Evolutionary conservation across 1,140 invertebrate genomes (phyloP).

Genomic region (Nasonia giraulti): DNA sequence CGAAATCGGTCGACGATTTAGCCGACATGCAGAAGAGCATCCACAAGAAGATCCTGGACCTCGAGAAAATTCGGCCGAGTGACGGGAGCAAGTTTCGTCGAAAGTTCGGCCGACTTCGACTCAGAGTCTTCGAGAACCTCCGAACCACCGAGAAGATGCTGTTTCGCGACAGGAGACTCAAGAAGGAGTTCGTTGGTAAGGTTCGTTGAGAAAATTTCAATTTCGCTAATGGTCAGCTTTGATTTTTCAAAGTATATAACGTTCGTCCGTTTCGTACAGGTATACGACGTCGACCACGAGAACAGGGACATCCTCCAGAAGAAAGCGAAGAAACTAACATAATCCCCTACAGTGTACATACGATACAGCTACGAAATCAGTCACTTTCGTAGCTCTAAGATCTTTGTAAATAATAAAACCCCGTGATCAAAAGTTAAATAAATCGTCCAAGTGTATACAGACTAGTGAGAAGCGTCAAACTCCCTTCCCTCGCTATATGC

Average conservation of each 20-base stretch:
- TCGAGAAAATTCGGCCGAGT: constrained; percentile 48
- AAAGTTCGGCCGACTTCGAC: constrained; percentile 56
- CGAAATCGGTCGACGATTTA: constrained; percentile 54
- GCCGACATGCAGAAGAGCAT: constrained; percentile 52
- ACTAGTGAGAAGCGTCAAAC: too few species aligned
- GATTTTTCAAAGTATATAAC: too few species aligned
- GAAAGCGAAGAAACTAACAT: constrained; percentile 48
- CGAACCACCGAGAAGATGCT: constrained; percentile 56
- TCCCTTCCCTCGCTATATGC: too few species aligned
- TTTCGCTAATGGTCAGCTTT: too few species aligned
- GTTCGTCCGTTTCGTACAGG: constrained; percentile 31
- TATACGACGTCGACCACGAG: constrained; percentile 56
- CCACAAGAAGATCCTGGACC: constrained; percentile 55
- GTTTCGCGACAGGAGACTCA: constrained; percentile 57
- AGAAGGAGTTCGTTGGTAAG: constrained; percentile 55
- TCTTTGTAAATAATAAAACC: neutral
- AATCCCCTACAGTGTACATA: too few species aligned
- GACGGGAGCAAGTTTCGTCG: constrained; percentile 53
- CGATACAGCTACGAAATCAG: neutral
- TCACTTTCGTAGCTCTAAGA: neutral
- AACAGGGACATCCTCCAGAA: constrained; percentile 44
- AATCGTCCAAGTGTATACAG: neutral
- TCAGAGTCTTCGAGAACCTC: constrained; percentile 58
- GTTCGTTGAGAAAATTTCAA: neutral
- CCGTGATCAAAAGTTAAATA: neutral